A percentile compares a stretch with the other conserved stretches of the same genome.
These are phyloP conservation scores for Melipona quadrifasciata DNA, from an alignment of 1,140 invertebrate species.

Conservation along the genomic window DNA sequence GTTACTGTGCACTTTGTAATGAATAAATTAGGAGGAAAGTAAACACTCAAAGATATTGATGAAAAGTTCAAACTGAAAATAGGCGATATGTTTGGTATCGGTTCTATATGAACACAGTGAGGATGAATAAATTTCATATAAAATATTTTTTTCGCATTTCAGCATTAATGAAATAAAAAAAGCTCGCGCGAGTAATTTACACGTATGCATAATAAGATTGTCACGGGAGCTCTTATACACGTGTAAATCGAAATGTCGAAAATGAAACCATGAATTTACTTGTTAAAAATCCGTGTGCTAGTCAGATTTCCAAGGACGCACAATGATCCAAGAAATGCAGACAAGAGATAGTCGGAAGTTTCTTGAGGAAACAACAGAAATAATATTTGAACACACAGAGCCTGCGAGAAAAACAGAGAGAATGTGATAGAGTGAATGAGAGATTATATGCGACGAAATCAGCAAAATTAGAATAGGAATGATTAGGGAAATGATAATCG, in stretches of 20 bases:
- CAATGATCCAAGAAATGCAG: slow-evolving; percentile 66
- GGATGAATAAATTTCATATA: slow-evolving; percentile 39
- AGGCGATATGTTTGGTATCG: slow-evolving; percentile 4
- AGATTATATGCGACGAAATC: slow-evolving; percentile 46
- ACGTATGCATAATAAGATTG: neutral
- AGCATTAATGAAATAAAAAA: slow-evolving; percentile 13
- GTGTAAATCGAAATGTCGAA: slow-evolving; percentile 4
- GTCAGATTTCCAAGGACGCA: slow-evolving; percentile 76
- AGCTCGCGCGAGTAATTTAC: neutral
- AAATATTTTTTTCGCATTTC: slow-evolving; percentile 42
- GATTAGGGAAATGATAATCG: slow-evolving; percentile 51
- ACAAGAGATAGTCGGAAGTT: slow-evolving; percentile 44
- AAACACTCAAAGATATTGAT: neutral
- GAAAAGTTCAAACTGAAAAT: neutral
- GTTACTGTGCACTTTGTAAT: slow-evolving; percentile 31
- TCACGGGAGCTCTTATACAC: neutral
- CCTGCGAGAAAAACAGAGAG: slow-evolving; percentile 30
- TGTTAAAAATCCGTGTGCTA: slow-evolving; percentile 71
- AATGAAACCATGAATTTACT: slow-evolving; percentile 58
- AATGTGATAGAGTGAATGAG: slow-evolving; percentile 46
- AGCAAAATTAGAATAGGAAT: slow-evolving; percentile 53
- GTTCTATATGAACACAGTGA: slow-evolving; percentile 25
- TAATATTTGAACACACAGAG: slow-evolving; percentile 39
- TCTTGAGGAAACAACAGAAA: slow-evolving; percentile 28
- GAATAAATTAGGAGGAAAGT: slow-evolving; percentile 17